phyloP scores from a whole-genome alignment of 2,888 invertebrate species.

The Cephus pygmeus region DNA sequence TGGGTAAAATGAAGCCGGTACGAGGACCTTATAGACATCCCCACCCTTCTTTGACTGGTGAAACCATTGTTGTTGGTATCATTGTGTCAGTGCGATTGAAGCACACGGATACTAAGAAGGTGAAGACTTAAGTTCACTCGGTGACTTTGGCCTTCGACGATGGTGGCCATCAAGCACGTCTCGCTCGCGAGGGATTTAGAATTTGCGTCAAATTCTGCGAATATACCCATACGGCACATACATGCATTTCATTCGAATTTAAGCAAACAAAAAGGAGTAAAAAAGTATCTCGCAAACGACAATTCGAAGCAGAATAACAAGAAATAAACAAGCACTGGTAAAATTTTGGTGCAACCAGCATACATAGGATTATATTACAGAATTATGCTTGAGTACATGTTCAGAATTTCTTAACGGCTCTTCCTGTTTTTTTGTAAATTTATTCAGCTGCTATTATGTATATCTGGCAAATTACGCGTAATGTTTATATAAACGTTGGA shows the following conservation, averaged over 20 bases:
- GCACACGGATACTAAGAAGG: conserved; percentile 2
- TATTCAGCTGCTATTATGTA: neutral
- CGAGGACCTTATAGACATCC: conserved; percentile 53
- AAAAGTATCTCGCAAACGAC: neutral
- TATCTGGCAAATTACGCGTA: neutral
- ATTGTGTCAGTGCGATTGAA: neutral
- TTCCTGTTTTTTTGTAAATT: neutral
- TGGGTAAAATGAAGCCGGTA: conserved; percentile 42
- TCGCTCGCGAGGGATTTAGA: conserved; percentile 14
- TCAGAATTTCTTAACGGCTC: neutral
- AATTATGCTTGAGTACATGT: neutral
- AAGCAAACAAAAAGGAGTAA: neutral
- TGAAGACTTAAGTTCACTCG: conserved; percentile 5
- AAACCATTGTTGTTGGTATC: conserved; percentile 42
- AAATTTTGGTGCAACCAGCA: neutral
- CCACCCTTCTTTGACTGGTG: conserved; percentile 33
- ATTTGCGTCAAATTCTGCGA: conserved; percentile 16
- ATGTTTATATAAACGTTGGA: neutral
- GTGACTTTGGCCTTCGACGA: conserved; percentile 22
- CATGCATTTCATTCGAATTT: neutral
- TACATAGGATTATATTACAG: neutral
- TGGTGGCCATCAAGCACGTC: conserved; percentile 12
- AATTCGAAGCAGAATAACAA: neutral
- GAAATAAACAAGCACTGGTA: neutral
- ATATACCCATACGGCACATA: neutral